These are phyloP conservation scores for Rhizomys pruinosus DNA, from an alignment of 2,113 vertebrate genomes.

Conservation along the genomic window DNA sequence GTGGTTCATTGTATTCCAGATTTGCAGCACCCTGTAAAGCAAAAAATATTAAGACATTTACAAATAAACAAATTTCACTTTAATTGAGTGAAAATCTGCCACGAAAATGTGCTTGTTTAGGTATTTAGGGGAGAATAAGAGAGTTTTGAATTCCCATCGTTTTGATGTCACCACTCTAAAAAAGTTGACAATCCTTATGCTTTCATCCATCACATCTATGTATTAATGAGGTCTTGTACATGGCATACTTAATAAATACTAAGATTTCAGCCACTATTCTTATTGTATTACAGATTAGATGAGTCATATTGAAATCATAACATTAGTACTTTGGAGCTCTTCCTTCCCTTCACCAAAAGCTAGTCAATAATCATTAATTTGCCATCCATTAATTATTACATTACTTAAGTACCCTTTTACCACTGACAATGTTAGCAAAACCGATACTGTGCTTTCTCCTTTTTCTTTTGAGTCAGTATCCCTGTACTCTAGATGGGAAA, in stretches of 20 bases:
- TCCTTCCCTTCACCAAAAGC: not conserved
- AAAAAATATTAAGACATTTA: constrained; percentile 49
- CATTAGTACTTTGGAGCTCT: constrained; percentile 18
- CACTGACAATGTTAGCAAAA: not conserved
- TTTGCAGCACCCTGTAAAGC: constrained; percentile 31
- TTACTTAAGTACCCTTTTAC: constrained; percentile 1
- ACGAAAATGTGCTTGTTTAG: constrained; percentile 8
- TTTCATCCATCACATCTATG: not conserved
- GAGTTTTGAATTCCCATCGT: not conserved
- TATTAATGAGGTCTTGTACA: too few relatives aligned
- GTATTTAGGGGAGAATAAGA: constrained; percentile 17
- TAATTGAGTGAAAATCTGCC: constrained; percentile 45
- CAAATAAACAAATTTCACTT: constrained; percentile 47
- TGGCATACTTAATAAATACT: too few relatives aligned
- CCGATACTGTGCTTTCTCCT: not conserved
- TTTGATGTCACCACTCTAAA: not conserved
- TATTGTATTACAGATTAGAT: not conserved
- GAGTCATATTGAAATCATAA: constrained; percentile 16
- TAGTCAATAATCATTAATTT: constrained; percentile 28
- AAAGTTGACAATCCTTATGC: not conserved
- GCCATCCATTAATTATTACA: not conserved
- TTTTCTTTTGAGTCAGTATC: not conserved
- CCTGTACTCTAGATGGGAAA: not conserved
- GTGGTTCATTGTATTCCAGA: constrained; percentile 35
- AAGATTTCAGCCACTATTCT: constrained; percentile 36